Percentiles rank a stretch among this genome's conserved stretches.
These are phyloP conservation scores for Rhea americana DNA, from an alignment of 2,113 vertebrate genomes.

Conservation along the genomic window DNA sequence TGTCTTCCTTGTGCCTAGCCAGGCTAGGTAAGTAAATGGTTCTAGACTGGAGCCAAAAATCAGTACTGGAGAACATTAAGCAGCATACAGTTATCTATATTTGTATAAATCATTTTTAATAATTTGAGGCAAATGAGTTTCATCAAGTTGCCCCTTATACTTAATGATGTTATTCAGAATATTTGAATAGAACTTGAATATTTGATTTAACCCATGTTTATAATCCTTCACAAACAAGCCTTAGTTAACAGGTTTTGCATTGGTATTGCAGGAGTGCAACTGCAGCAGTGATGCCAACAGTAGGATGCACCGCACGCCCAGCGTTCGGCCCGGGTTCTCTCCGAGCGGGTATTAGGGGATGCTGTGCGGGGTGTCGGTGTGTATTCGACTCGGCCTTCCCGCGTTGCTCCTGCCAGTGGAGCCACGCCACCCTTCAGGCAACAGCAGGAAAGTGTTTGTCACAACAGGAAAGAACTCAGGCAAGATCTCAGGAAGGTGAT, in stretches of 20 bases:
- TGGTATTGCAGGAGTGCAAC: not conserved
- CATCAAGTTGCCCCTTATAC: not conserved
- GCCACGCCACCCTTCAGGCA: not conserved
- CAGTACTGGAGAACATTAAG: not conserved
- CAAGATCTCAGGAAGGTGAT: not conserved
- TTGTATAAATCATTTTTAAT: not conserved
- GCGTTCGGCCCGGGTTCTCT: not conserved
- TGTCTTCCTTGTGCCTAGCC: not conserved
- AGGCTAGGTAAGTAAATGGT: not conserved
- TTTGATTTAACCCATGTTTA: not conserved
- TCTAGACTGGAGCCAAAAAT: not conserved
- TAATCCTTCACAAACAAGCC: not conserved
- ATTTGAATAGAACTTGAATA: not conserved
- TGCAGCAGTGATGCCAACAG: fast-evolving
- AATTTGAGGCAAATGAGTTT: not conserved
- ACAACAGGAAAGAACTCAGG: not conserved
- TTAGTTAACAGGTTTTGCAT: not conserved
- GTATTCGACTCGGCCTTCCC: not conserved
- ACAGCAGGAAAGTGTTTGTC: not conserved
- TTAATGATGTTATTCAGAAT: fast-evolving
- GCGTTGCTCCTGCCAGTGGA: not conserved
- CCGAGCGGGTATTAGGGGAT: not conserved
- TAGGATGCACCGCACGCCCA: not conserved
- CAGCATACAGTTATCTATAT: not conserved
- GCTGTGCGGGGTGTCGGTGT: fast-evolving